Evolutionary conservation across 1,140 invertebrate species (phyloP), one percentile per base, ranked within the genome.

Genomic region (Drosophila dunni): DNA sequence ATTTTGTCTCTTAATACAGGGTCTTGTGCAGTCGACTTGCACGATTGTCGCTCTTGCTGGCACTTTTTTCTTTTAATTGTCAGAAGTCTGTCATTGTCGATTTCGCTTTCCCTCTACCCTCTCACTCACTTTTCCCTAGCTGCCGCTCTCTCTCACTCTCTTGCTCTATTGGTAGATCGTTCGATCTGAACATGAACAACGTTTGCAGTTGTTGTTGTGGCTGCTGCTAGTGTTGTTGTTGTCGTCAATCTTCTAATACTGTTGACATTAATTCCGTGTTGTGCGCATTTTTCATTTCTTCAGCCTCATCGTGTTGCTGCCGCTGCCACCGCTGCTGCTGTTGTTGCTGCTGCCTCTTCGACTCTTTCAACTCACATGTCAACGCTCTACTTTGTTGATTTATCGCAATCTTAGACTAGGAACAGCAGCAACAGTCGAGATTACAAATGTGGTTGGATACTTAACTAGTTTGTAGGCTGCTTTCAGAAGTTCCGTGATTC

Each of bases 241-340:
- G 77, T 79, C 68, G 74, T 76, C 78, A 77, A 77, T 77, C 78
- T 77, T 79, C 78, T 79, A 79, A 79, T 79, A 56, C 75, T 61
- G 69, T 79, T 82, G 79, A 82, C 79, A 80, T 82, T 82, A 82
- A 82, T 82, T 82, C 79, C 78, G 78, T 82, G 80, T 78, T 81
- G 80, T 78, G 78, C 80, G 78, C 75, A 71, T 83, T 81, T 81
- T 79, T 79, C 76, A 63, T 65, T 61, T 60, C 44, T 57, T 62
- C 60, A 29, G 57, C 46, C 53, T 48, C 54, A 42, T 13, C 29
- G 42, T 38, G 8, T 38, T 34, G 0, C 15, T 38, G 45, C 44
- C 36, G 33, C 51, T 34, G 50, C 38, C 8, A 8, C 3, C 24
- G 64, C 42, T 20, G 11, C 42, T 64, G 58, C 38, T 44, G 54